Conservation (phyloP, 2,797 vertebrate genomes). For the Prionace glauca region DNA sequence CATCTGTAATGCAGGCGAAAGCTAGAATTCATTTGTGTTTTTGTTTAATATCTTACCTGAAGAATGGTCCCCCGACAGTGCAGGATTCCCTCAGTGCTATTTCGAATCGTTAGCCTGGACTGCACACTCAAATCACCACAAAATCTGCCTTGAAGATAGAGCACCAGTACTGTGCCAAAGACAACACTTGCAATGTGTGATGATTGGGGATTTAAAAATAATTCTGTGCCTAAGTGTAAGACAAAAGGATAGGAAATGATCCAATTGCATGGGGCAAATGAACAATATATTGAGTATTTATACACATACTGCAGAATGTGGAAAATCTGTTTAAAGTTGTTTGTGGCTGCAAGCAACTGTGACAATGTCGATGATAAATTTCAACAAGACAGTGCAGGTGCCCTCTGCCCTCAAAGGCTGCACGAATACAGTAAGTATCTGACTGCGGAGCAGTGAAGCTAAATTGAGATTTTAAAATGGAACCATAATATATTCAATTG, state of each 20-base stretch:
- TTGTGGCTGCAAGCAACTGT: too few relatives aligned
- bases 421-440: too few relatives aligned
- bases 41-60: not conserved
- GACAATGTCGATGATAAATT: too few relatives aligned
- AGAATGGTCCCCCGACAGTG: not conserved
- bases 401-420: too few relatives aligned
- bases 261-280: not conserved
- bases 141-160: not conserved
- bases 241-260: not conserved
- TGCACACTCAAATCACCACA: too few relatives aligned
- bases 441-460: too few relatives aligned
- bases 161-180: not conserved
- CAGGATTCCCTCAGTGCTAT: not conserved
- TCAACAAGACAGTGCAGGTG: too few relatives aligned
- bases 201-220: not conserved
- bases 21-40: too few relatives aligned
- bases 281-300: not conserved
- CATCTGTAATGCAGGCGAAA: not conserved
- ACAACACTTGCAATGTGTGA: not conserved
- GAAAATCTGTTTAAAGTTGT: too few relatives aligned
- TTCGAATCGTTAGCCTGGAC: not conserved
- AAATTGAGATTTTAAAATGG: too few relatives aligned
- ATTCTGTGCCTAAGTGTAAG: not conserved
- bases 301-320: too few relatives aligned
- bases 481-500: too few relatives aligned